Conservation (phyloP, 2,797 vertebrate species). For the Pseudochirops cupreus region DNA sequence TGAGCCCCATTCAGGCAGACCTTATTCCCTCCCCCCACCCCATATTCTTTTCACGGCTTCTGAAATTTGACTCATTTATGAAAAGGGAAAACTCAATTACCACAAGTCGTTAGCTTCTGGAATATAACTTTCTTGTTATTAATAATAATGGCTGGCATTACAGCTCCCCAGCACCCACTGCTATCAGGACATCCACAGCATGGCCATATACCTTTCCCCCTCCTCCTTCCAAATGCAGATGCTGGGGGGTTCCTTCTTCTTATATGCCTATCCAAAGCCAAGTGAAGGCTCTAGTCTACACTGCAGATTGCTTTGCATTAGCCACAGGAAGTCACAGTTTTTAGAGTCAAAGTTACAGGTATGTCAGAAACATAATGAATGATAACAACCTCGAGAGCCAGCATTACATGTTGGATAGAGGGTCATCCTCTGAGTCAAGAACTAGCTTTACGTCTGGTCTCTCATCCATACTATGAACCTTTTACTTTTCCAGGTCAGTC, state of each 20-base stretch:
- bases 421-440: not conserved
- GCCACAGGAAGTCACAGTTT: not conserved
- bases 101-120: constrained; percentile 6
- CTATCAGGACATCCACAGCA: not conserved
- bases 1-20: not conserved
- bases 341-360: not conserved
- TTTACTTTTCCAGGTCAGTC: not conserved
- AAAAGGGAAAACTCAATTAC: constrained; percentile 17
- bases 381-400: not conserved
- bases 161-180: not conserved
- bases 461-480: not conserved
- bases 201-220: not conserved
- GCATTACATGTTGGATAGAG: not conserved
- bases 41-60: not conserved
- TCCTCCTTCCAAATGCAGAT: not conserved
- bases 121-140: constrained; percentile 10
- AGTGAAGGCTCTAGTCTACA: not conserved
- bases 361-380: not conserved
- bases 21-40: not conserved
- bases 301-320: not conserved
- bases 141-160: not conserved
- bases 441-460: not conserved
- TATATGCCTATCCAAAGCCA: not conserved
- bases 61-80: constrained; percentile 20
- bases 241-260: not conserved